phyloP scores from a whole-genome alignment of 2,113 vertebrate genomes.

The Synodontis membranacea region DNA sequence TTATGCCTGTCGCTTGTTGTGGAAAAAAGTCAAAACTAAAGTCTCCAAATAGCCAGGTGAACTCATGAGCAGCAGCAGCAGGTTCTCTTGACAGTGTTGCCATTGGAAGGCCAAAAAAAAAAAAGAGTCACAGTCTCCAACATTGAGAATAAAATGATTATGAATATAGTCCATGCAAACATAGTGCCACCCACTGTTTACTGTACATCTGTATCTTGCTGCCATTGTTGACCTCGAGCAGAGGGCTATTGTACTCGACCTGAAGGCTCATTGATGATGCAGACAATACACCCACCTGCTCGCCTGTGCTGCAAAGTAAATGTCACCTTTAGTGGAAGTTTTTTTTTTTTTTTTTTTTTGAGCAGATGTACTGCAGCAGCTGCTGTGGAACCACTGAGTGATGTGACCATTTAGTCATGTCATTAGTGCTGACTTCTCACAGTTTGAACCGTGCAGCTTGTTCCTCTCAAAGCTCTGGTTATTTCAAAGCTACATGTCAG shows the following conservation, averaged over 20 bases:
- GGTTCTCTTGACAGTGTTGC: background rate
- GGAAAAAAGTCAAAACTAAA: background rate
- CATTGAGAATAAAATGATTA: background rate
- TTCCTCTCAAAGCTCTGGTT: background rate
- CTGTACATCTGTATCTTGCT: background rate
- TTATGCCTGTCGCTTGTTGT: background rate
- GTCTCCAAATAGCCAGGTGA: background rate
- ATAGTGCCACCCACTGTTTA: background rate
- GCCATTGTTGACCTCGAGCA: too few species aligned
- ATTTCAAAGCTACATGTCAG: background rate
- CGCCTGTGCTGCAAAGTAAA: background rate
- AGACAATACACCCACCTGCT: background rate
- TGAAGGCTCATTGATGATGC: background rate
- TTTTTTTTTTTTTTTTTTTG: too few species aligned
- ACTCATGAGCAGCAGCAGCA: background rate
- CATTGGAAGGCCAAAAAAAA: background rate
- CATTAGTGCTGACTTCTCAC: constrained; percentile 12
- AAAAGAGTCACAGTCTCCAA: background rate
- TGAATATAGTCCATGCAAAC: background rate
- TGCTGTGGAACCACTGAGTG: constrained; percentile 12
- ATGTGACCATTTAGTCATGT: constrained; percentile 26
- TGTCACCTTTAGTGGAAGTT: constrained; percentile 18
- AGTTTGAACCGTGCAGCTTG: background rate
- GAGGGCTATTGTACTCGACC: background rate
- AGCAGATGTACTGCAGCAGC: constrained; percentile 13